Evolutionary conservation across 2,797 vertebrate genomes (phyloP).

Genomic region (Thamnophis elegans): DNA sequence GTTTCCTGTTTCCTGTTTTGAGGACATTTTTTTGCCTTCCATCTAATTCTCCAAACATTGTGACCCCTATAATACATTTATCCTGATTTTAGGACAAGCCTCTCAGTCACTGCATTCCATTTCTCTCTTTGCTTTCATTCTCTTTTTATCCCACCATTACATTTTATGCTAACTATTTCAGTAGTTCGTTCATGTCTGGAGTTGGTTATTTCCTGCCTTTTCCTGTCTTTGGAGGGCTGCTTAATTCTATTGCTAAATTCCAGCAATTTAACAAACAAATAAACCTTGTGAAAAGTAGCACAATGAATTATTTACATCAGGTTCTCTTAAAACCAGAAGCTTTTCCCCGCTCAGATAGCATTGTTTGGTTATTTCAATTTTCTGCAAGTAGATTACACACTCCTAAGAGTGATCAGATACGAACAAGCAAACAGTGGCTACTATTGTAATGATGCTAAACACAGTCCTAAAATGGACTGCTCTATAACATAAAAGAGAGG

Average conservation of each 20-base stretch:
- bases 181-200: neutral
- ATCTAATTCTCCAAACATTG: neutral
- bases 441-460: neutral
- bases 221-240: neutral
- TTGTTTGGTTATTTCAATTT: neutral
- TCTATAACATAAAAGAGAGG: neutral
- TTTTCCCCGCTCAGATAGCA: accelerated
- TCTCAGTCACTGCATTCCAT: neutral
- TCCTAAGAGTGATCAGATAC: neutral
- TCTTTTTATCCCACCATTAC: neutral
- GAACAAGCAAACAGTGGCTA: neutral
- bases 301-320: neutral
- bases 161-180: neutral
- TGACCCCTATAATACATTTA: neutral
- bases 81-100: neutral
- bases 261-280: neutral
- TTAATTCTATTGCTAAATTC: neutral
- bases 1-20: neutral
- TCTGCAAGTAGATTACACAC: neutral
- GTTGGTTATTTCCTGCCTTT: neutral
- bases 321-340: neutral
- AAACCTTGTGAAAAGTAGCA: neutral
- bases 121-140: neutral
- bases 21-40: neutral
- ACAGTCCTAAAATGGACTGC: neutral